A percentile compares a stretch with the other conserved stretches of the same genome.
These are phyloP conservation scores for Dendrocincla fuliginosa DNA, from an alignment of 2,797 vertebrate genomes.

Conservation along the genomic window DNA sequence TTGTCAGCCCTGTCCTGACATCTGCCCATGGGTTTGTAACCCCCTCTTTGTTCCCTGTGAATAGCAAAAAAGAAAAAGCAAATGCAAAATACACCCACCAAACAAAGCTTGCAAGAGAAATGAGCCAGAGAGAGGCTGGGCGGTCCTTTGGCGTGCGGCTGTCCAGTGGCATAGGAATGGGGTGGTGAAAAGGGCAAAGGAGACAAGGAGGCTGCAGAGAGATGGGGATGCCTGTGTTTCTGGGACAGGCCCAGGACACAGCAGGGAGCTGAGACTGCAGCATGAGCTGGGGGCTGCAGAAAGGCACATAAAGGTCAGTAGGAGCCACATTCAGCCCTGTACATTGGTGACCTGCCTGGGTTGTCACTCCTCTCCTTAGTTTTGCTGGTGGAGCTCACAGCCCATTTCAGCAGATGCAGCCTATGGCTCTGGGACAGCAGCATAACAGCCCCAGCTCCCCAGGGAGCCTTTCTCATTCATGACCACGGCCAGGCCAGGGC, in stretches of 20 bases:
- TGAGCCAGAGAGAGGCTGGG: neutral
- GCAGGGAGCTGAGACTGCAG: neutral
- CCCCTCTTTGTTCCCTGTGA: constrained; percentile 14
- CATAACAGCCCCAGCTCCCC: neutral
- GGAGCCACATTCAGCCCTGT: neutral
- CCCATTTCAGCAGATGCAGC: neutral
- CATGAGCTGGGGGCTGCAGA: neutral
- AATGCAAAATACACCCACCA: constrained; percentile 23
- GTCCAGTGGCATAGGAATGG: neutral
- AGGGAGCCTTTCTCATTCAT: neutral
- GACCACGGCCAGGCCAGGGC: neutral
- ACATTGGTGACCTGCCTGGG: neutral
- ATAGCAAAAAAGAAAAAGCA: constrained; percentile 30
- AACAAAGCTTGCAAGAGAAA: neutral
- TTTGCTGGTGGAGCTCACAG: neutral
- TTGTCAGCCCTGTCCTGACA: neutral
- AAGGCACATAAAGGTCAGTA: neutral
- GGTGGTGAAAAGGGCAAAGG: neutral
- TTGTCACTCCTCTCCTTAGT: neutral
- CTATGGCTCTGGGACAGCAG: neutral
- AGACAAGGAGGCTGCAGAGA: neutral
- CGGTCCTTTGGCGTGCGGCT: rapidly evolving
- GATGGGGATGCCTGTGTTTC: neutral
- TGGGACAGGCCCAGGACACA: neutral
- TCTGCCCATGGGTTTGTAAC: neutral